Evolutionary conservation across 1,140 invertebrate species (phyloP), one percentile per base, ranked within the genome.

Genomic region (Micrasema longulum): DNA sequence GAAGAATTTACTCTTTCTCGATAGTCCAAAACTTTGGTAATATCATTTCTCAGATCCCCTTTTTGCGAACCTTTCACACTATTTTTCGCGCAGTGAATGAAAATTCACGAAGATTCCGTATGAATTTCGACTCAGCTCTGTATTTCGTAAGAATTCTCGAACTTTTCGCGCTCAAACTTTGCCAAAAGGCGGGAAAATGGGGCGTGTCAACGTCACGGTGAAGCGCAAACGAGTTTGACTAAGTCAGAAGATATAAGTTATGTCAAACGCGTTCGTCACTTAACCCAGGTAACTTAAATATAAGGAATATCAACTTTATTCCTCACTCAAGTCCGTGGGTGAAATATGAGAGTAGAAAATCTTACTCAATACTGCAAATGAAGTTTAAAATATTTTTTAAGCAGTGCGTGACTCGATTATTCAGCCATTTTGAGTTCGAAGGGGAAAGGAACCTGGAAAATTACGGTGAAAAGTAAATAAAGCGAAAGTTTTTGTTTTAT

Each of bases 51-150:
- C 6, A n/a, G 11, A 5, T 20, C 9, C 31, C 31, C n/a, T n/a
- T n/a, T 9, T 16, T 7, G 53, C 1, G n/a, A 57, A 35, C 26
- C 26, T 57, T 18, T 35, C n/a, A 14, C 35, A 57, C 26, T 14
- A 57, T 57, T 57, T 57, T 57, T 57, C 53, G 53, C 26, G n/a
- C 9, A 57, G 53, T 57, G 31, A 57, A 57, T 57, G 53, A 57
- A 36, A 57, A 57, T 57, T 57, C 26, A 20, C n/a, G n/a, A 18
- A 35, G 31, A 36, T 16, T 57, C 36, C 31, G 16, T 31, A 57
- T 35, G 53, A 57, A 57, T 36, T 57, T 57, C 53, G 31, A 57
- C 14, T 31, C 53, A 14, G 53, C 20, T 35, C n/a, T 14, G 26
- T 12, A 36, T 38, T 38, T 18, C 26, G 26, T 14, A 53, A 36